These are phyloP conservation scores for Andrena trimmerana DNA, from an alignment of 2,888 invertebrate genomes.

Conservation along the genomic window DNA sequence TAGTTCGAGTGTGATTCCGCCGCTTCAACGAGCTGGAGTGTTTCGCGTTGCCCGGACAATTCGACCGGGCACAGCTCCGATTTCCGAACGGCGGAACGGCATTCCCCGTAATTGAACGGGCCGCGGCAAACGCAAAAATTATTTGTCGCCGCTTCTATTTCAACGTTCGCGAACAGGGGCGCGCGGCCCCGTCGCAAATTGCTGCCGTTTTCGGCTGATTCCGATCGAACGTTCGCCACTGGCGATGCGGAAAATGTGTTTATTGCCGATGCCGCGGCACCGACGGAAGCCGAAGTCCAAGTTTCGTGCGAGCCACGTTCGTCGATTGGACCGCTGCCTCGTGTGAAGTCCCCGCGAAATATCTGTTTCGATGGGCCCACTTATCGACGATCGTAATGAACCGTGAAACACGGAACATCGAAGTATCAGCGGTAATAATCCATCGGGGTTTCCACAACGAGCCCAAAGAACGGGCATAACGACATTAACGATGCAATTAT, in stretches of 20 bases:
- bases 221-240: constrained; percentile 15
- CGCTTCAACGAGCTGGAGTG: not conserved
- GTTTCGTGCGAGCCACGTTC: too few relatives aligned
- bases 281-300: not conserved
- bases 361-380: not conserved
- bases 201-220: not conserved
- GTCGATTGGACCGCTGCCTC: too few relatives aligned
- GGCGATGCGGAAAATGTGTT: constrained; percentile 11
- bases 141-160: constrained; percentile 22
- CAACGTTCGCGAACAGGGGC: not conserved
- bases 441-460: not conserved
- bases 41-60: not conserved
- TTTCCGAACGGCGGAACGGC: constrained; percentile 8
- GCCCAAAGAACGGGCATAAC: constrained; percentile 28
- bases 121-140: constrained; percentile 19
- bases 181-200: constrained; percentile 13
- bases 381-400: constrained; percentile 11
- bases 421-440: constrained; percentile 28
- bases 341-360: not conserved
- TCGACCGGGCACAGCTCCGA: not conserved
- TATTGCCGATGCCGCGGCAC: not conserved
- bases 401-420: not conserved
- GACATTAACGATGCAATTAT: constrained; percentile 40
- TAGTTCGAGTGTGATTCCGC: constrained; percentile 6
- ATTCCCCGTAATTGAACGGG: constrained; percentile 24